These are phyloP conservation scores for Eolophus roseicapilla DNA, from an alignment of 2,113 vertebrate genomes.

Conservation along the genomic window DNA sequence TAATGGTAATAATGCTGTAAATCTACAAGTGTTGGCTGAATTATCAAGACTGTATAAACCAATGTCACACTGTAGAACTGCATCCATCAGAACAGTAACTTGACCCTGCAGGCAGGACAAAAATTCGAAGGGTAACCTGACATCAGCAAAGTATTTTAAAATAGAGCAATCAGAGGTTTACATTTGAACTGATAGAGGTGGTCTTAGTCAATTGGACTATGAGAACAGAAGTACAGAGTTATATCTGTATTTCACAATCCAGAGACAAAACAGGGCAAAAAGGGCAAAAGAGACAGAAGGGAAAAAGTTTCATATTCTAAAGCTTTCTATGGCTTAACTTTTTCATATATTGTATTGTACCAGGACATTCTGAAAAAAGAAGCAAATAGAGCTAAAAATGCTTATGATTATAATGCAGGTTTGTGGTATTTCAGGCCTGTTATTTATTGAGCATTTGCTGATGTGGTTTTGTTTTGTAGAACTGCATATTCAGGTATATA, in stretches of 20 bases:
- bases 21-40: not conserved
- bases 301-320: not conserved
- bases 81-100: not conserved
- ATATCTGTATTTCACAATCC: not conserved
- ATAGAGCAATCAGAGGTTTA: not conserved
- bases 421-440: constrained; percentile 29
- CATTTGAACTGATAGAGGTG: not conserved
- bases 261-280: not conserved
- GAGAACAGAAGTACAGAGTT: not conserved
- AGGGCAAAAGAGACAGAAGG: not conserved
- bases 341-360: constrained; percentile 10
- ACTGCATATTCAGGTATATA: constrained; percentile 31
- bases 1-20: not conserved
- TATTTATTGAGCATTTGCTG: constrained; percentile 52
- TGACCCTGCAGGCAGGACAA: not conserved
- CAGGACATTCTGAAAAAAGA: constrained; percentile 27
- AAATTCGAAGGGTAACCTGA: not conserved
- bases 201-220: not conserved
- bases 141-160: not conserved
- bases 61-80: not conserved
- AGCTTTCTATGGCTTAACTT: not conserved
- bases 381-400: constrained; percentile 49
- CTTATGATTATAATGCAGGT: constrained; percentile 38
- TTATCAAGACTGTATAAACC: not conserved
- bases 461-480: constrained; percentile 26